Evolutionary conservation across 2,888 invertebrate genomes (phyloP), one percentile per base, ranked within the genome.

Genomic region (Conops quadrifasciatus): DNA sequence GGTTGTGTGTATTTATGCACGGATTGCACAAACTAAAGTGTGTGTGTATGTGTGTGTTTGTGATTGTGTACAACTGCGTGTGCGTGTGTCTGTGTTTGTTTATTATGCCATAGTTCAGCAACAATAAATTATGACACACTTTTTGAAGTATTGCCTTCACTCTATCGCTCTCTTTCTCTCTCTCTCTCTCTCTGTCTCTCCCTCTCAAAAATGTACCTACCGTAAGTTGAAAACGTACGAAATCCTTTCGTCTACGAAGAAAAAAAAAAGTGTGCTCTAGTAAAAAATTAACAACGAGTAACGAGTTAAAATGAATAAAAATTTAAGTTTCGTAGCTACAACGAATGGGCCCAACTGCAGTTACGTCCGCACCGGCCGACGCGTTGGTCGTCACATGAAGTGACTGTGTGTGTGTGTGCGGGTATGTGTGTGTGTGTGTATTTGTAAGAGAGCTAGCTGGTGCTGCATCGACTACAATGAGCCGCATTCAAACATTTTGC

Each of bases 351-450:
- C 36, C 5, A 9, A 36, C 47, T 67, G 59, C 21, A 36, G 15
- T 43, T 45, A 75, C 77, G 75, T 74, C 78, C 76, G 74, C 74
- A 75, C 70, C 73, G 67, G 56, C 65, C 56, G 65, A 71, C 73
- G n/a, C n/a, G n/a, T n/a, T n/a, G n/a, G n/a, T n/a, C n/a, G n/a
- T 30, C 64, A 58, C 51, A 24, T 28, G 62, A 30, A 13, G 70
- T 24, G 67, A 47, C 13, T 1, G 53, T 9, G n/a, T 49, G 28
- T 67, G 59, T 26, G 16, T 45, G 56, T 45, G 15, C 66, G 36
- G 53, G 68, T 45, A 49, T 53, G 65, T 45, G 63, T 56, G 53
- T 19, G 58, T 58, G 58, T 19, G 49, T 49, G n/a, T 49, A 19
- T 49, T n/a, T 49, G 49, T 49, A n/a, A n/a, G n/a, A n/a, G n/a